These are phyloP conservation scores for Amphipyra berbera DNA, from an alignment of 2,888 invertebrate genomes.

Conservation along the genomic window DNA sequence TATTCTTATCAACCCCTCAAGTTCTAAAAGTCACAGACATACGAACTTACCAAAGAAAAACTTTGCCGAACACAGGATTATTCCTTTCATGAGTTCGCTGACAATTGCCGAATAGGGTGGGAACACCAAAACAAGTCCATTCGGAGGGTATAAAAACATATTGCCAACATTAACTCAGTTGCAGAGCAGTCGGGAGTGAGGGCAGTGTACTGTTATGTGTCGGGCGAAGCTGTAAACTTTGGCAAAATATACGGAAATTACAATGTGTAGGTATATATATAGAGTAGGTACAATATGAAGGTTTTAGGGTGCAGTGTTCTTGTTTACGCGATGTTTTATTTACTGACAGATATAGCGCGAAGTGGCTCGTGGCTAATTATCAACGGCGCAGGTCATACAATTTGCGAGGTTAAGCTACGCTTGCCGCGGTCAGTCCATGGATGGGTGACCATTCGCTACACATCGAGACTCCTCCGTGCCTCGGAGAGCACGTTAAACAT, in stretches of 20 bases:
- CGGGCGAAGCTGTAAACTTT: constrained; percentile 42
- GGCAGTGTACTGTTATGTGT: constrained; percentile 40
- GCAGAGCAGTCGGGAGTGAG: constrained; percentile 35
- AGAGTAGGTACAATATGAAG: constrained; percentile 3
- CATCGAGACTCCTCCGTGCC: no score
- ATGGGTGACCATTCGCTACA: no score
- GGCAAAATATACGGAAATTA: constrained; percentile 47
- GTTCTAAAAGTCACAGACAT: constrained; percentile 30
- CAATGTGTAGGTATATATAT: constrained; percentile 23
- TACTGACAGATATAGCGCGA: no score
- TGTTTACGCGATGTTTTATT: constrained; percentile 3
- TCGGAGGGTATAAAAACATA: constrained; percentile 58
- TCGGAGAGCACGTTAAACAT: no score
- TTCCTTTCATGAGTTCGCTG: constrained; percentile 30
- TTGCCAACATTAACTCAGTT: constrained; percentile 55
- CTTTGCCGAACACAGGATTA: constrained; percentile 39
- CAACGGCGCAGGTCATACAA: no score
- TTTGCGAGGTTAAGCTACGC: no score
- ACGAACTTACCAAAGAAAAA: constrained; percentile 33
- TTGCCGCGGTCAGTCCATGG: no score
- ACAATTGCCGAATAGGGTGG: constrained; percentile 49
- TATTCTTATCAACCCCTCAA: constrained; percentile 40
- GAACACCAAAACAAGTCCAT: constrained; percentile 55
- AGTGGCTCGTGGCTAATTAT: no score
- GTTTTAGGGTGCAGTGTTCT: constrained; percentile 1